Base-by-base conservation (phyloP, 2,797 vertebrate genomes). In the Serranus cabrilla region DNA sequence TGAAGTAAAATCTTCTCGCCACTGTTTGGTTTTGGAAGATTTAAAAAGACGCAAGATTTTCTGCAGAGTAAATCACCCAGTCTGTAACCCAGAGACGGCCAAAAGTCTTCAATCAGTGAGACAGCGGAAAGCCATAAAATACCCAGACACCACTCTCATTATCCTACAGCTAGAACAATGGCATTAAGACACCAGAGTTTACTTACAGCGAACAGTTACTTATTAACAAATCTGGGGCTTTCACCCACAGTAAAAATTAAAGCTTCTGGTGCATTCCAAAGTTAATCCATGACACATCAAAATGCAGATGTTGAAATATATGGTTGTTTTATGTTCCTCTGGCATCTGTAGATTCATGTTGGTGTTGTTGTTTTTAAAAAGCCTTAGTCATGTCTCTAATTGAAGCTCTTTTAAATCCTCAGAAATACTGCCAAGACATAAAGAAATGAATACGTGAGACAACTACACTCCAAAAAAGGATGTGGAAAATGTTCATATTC, bases 101-200 rank as follows among this genome's bases (percentile, higher is more conserved):
- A 84, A 63, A 67, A 56, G 63, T 64, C 60, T 37, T 74, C 54
- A 81, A 81, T 71, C 65, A 65, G 25, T 14, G n/a, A 69, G 64
- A 74, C 52, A 37, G 68, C 69, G 34, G 43, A 14, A 17, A 67
- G 60, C 20, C 39, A 31, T 74, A 66, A 66, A 61, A 74, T 59
- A 27, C 58, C 68, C 68, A 67, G 56, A 54, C 63, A 67, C 47
- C 55, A 9, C 34, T 57, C 21, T 68, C 25, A 49, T 50, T 78
- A 47, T 58, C 21, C 39, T 14, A 56, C 14, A 37, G 20, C 57
- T 40, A 37, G 6, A 27, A 64, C 46, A 18, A 47, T 43, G 27
- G 46, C n/a, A 20, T 20, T 4, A n/a, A 59, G 23, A 66, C 34
- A 21, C 3, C 7, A 17, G 7, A 20, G 60, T 46, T 34, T 0